phyloP scores from a whole-genome alignment of 1,140 invertebrate genomes.

The Drosophila pachea region DNA sequence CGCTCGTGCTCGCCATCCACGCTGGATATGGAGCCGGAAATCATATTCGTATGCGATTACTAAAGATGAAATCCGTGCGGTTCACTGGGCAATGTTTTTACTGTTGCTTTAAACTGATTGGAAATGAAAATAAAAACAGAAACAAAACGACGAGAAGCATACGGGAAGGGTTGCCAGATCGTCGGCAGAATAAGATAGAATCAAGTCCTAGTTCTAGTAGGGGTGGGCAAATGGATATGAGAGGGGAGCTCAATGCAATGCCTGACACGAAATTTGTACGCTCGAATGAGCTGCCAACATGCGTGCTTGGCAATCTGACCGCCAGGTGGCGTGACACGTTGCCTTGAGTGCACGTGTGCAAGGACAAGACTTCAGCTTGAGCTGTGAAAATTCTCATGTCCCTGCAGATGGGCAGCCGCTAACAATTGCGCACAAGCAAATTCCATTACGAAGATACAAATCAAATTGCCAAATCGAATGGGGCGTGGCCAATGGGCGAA shows the following conservation, averaged over 20 bases:
- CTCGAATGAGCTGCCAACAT: conserved; percentile 5
- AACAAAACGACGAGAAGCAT: too few species aligned
- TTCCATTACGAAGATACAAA: conserved; percentile 72
- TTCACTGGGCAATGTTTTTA: not conserved
- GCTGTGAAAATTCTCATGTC: conserved; percentile 14
- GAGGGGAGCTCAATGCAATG: not conserved
- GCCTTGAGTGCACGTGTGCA: conserved; percentile 20
- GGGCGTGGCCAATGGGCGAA: too few species aligned
- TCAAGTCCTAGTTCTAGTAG: too few species aligned
- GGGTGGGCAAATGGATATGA: too few species aligned
- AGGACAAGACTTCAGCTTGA: not conserved
- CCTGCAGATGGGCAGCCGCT: conserved; percentile 43
- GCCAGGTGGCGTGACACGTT: conserved; percentile 47
- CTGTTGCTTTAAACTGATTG: not conserved
- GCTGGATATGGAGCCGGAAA: conserved; percentile 4
- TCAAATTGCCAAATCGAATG: conserved; percentile 54
- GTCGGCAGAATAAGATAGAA: too few species aligned
- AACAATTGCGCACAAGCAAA: conserved; percentile 42
- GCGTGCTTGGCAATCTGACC: conserved; percentile 22
- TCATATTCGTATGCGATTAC: conserved; percentile 2
- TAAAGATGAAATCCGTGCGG: not conserved
- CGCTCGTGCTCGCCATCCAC: not conserved
- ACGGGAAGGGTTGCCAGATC: too few species aligned
- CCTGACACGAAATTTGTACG: not conserved
- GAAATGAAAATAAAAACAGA: not conserved